phyloP scores from a whole-genome alignment of 2,888 invertebrate species.

The Gisinianus flammeolus region DNA sequence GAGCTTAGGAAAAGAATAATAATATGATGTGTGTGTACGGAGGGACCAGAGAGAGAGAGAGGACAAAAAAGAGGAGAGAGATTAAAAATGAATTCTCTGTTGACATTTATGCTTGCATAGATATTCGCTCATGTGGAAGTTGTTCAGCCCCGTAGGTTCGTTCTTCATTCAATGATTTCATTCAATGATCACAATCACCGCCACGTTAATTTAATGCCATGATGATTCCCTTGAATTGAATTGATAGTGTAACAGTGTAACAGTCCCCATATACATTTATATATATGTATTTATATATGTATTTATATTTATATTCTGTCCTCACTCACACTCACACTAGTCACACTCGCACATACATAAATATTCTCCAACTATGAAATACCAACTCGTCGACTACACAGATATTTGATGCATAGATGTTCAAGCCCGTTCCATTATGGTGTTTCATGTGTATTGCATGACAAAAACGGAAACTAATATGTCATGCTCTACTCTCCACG shows the following conservation, averaged over 20 bases:
- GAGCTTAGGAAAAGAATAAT: background rate
- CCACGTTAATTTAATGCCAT: conserved; percentile 38
- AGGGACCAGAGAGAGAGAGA: background rate
- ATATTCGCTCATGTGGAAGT: conserved; percentile 42
- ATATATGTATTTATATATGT: background rate
- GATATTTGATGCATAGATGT: no score
- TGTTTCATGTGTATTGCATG: background rate
- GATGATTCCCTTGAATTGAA: conserved; percentile 35
- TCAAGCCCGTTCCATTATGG: no score
- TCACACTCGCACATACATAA: background rate
- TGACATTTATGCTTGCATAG: conserved; percentile 42
- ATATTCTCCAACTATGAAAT: no score
- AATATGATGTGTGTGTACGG: background rate
- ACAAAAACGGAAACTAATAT: conserved; percentile 21
- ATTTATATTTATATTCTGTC: background rate
- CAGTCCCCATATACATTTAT: background rate
- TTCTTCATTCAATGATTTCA: conserved; percentile 31
- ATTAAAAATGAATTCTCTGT: conserved; percentile 39
- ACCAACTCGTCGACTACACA: no score
- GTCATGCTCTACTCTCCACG: conserved; percentile 21
- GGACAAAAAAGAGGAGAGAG: conserved; percentile 27
- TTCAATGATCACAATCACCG: conserved; percentile 38
- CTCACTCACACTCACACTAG: background rate
- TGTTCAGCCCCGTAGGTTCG: conserved; percentile 39
- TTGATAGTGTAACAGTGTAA: conserved; percentile 19